Conservation (phyloP, 2,888 invertebrate genomes). For the Eumerus sabulonum region DNA sequence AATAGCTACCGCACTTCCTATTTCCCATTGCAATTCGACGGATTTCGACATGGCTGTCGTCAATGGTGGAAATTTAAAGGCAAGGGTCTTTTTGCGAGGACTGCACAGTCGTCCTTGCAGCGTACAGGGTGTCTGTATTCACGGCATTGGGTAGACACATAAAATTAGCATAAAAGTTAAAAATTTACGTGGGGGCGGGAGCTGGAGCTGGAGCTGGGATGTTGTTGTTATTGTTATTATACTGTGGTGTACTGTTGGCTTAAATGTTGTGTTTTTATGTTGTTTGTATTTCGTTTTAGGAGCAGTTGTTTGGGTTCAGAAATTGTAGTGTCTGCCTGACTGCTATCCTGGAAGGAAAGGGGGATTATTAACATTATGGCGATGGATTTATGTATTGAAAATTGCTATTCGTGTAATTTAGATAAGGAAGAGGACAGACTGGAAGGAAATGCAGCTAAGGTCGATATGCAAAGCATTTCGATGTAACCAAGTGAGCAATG, state of each 20-base stretch:
- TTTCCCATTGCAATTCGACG: conserved; percentile 56
- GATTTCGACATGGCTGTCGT: conserved; percentile 9
- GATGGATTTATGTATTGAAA: conserved; percentile 43
- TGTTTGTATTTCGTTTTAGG: conserved; percentile 38
- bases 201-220: too few relatives aligned
- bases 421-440: neutral
- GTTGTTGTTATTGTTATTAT: too few relatives aligned
- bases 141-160: conserved; percentile 59
- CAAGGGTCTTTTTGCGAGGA: conserved; percentile 16
- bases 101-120: conserved; percentile 37
- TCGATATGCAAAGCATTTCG: too few relatives aligned
- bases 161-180: conserved; percentile 66
- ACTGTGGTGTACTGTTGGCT: conserved; percentile 13
- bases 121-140: conserved; percentile 16
- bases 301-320: conserved; percentile 28
- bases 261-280: conserved; percentile 33
- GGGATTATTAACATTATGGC: conserved; percentile 45
- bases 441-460: neutral
- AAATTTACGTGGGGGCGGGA: conserved; percentile 16
- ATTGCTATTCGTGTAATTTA: conserved; percentile 3
- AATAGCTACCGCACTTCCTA: conserved; percentile 52
- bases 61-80: too few relatives aligned
- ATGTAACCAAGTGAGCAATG: neutral
- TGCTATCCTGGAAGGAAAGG: conserved; percentile 29
- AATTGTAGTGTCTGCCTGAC: neutral